These are phyloP conservation scores for Leptinotarsa undecemlineata DNA, from an alignment of 1,140 invertebrate genomes.

Conservation along the genomic window DNA sequence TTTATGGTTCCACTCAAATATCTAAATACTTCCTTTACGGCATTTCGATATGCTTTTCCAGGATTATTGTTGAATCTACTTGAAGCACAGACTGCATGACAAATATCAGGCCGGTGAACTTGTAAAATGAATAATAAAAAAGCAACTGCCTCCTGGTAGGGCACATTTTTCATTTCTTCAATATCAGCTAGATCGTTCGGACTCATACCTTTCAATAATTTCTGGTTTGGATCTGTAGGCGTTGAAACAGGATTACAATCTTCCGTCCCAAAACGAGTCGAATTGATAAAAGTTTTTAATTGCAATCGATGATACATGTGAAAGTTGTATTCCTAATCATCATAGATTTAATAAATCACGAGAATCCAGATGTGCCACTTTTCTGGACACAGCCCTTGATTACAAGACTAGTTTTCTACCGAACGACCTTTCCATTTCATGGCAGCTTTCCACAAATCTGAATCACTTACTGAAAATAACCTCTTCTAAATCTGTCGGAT, in stretches of 20 bases:
- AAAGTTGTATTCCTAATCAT: constrained; percentile 10
- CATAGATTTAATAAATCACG: constrained; percentile 44
- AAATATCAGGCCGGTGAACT: no score
- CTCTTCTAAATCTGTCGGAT: neutral
- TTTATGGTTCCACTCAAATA: neutral
- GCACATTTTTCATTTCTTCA: no score
- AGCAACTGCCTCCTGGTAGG: no score
- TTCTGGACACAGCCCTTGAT: constrained; percentile 49
- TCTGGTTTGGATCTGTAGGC: neutral
- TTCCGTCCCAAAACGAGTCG: no score
- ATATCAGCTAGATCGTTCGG: neutral
- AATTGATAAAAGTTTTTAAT: no score
- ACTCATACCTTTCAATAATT: neutral
- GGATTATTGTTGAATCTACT: neutral
- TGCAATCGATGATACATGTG: no score
- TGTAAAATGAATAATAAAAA: no score
- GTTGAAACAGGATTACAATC: no score
- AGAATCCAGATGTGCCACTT: constrained; percentile 42
- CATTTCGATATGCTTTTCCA: neutral
- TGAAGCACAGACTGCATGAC: no score
- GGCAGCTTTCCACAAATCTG: neutral
- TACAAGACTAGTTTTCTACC: constrained; percentile 43
- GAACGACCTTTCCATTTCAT: neutral
- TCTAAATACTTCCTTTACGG: neutral
- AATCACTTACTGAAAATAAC: neutral